Evolutionary conservation across 2,888 invertebrate species (phyloP).

Genomic region (Drosophila putrida): DNA sequence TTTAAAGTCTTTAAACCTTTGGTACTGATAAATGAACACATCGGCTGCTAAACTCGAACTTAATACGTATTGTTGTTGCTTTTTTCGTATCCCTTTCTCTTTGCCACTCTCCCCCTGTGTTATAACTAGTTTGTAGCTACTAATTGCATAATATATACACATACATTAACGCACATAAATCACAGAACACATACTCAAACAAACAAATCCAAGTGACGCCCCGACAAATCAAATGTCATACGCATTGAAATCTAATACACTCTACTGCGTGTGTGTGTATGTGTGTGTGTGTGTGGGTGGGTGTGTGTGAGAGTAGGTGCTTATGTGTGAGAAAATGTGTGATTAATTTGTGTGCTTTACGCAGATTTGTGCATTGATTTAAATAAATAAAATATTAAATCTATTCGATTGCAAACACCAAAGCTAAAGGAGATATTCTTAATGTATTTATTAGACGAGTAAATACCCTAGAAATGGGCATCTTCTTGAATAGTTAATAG

Average conservation of each 20-base stretch:
- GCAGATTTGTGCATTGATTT: conserved; percentile 18
- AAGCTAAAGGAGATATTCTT: background rate
- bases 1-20: too few species aligned
- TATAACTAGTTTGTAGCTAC: conserved; percentile 52
- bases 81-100: background rate
- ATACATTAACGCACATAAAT: conserved; percentile 33
- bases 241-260: conserved; percentile 24
- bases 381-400: conserved; percentile 19
- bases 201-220: conserved; percentile 29
- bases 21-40: too few species aligned
- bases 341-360: background rate
- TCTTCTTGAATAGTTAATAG: too few species aligned
- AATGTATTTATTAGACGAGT: background rate
- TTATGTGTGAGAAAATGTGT: background rate
- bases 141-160: conserved; percentile 64
- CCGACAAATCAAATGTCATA: conserved; percentile 31
- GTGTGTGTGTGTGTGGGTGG: background rate
- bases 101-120: background rate
- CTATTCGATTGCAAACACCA: background rate
- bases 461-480: background rate
- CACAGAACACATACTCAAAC: conserved; percentile 23
- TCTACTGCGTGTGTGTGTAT: background rate
- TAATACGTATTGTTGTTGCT: background rate
- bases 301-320: background rate
- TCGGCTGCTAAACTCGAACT: too few species aligned